Conservation (phyloP, 2,113 vertebrate genomes). For the Zosterops lateralis region DNA sequence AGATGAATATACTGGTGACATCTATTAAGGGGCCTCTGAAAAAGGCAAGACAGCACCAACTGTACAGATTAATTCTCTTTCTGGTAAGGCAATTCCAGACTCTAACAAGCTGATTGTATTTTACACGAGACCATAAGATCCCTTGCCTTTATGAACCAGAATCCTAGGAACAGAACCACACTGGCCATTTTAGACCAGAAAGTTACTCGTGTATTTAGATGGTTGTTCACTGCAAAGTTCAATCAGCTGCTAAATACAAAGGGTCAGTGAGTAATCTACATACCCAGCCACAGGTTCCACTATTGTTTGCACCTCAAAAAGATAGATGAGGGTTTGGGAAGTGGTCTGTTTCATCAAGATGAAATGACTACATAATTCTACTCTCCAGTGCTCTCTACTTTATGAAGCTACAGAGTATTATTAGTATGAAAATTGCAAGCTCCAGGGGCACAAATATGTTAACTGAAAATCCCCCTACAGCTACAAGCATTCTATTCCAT, state of each 20-base stretch:
- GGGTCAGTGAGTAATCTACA: not conserved
- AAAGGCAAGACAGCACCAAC: not conserved
- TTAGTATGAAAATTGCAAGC: not conserved
- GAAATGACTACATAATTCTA: not conserved
- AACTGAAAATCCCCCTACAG: slow-evolving; percentile 2
- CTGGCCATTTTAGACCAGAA: not conserved
- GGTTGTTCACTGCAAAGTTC: not conserved
- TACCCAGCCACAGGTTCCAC: not conserved
- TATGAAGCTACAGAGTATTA: not conserved
- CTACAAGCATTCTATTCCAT: slow-evolving; percentile 14
- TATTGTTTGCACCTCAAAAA: not conserved
- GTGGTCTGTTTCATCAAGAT: not conserved
- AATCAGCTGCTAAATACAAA: slow-evolving; percentile 5
- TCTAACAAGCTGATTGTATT: not conserved
- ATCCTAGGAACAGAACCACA: not conserved
- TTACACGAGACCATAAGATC: not conserved
- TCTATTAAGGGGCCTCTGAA: not conserved
- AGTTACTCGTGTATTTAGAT: not conserved
- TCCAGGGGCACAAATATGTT: not conserved
- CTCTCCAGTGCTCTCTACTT: not conserved
- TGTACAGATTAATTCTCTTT: not conserved
- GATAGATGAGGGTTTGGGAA: not conserved
- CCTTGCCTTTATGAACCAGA: not conserved
- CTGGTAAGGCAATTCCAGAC: not conserved
- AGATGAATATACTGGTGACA: not conserved